Conservation (phyloP, 2,888 invertebrate species). For the Troilus luridus region DNA sequence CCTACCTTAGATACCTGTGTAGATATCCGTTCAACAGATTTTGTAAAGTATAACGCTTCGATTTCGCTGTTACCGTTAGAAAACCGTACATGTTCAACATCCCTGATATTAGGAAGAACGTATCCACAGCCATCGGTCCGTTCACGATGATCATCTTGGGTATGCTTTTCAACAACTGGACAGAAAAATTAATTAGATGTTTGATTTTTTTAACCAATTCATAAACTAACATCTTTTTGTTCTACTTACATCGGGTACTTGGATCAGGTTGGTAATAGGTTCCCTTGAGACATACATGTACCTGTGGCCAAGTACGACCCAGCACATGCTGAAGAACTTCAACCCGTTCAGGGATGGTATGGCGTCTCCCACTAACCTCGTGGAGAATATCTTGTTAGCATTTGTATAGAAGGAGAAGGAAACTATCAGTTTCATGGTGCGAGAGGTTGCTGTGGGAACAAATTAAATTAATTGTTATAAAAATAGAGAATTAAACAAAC, state of each 20-base stretch:
- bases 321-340: constrained; percentile 71
- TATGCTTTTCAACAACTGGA: constrained; percentile 69
- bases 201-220: background rate
- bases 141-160: constrained; percentile 69
- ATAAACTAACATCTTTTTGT: background rate
- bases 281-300: constrained; percentile 68
- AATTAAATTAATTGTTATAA: background rate
- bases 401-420: constrained; percentile 70
- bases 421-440: background rate
- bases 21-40: constrained; percentile 69
- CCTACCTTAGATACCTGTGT: constrained; percentile 70
- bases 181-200: constrained; percentile 63
- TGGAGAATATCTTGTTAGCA: constrained; percentile 68
- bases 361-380: constrained; percentile 66
- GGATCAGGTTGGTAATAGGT: constrained; percentile 68
- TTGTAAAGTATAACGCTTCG: constrained; percentile 66
- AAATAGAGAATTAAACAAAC: no score
- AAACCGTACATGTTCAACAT: constrained; percentile 67
- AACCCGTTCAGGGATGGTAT: constrained; percentile 72
- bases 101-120: constrained; percentile 68
- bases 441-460: background rate
- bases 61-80: constrained; percentile 64
- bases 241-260: constrained; percentile 68
- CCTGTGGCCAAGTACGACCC: constrained; percentile 71
- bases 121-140: constrained; percentile 69